A percentile compares a stretch with the other conserved stretches of the same genome.
These are phyloP conservation scores for Xyrauchen texanus DNA, from an alignment of 2,113 vertebrate species.

Conservation along the genomic window DNA sequence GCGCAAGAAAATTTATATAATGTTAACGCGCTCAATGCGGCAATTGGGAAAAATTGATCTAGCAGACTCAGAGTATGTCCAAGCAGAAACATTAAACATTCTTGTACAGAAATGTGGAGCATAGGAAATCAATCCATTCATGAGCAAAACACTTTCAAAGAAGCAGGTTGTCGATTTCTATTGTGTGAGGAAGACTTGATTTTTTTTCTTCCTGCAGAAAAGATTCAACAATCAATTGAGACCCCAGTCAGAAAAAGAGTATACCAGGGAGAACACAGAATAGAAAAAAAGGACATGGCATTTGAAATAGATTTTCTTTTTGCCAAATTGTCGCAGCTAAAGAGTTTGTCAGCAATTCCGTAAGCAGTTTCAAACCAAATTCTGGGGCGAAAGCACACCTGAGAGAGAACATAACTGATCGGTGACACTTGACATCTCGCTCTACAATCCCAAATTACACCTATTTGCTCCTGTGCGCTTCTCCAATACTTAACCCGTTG, in stretches of 20 bases:
- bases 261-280: background rate
- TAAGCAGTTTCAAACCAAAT: background rate
- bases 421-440: background rate
- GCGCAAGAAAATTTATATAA: no score
- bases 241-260: background rate
- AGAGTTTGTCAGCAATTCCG: slow-evolving; percentile 14
- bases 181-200: background rate
- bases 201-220: background rate
- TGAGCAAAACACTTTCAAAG: background rate
- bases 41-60: no score
- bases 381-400: background rate
- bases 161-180: background rate
- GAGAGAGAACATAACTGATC: background rate
- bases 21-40: no score
- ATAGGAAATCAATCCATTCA: no score
- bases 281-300: slow-evolving; percentile 20
- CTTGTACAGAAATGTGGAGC: background rate
- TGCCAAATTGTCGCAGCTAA: background rate
- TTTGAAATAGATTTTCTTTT: slow-evolving; percentile 26
- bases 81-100: background rate
- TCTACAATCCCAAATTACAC: background rate
- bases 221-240: slow-evolving; percentile 13
- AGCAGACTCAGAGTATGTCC: no score
- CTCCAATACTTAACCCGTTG: background rate
- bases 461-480: no score